These are phyloP conservation scores for Lycaon pictus DNA, from an alignment of 2,113 vertebrate species.

Conservation along the genomic window DNA sequence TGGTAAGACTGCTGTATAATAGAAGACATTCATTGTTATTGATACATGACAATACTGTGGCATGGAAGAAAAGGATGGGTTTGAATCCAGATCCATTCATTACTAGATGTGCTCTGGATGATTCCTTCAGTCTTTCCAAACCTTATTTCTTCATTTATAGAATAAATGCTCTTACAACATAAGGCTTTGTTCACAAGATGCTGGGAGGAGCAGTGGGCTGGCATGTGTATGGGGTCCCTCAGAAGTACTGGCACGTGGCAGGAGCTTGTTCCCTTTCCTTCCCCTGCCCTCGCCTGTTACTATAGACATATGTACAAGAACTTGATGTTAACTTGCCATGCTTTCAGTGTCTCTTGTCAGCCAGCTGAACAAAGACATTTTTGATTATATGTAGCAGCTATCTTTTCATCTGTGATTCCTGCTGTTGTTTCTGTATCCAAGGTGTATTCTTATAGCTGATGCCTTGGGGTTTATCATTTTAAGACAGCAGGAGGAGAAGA, in stretches of 20 bases:
- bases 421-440: conserved; percentile 35
- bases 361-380: conserved; percentile 28
- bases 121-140: background rate
- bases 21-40: background rate
- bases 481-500: background rate
- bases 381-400: background rate
- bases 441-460: conserved; percentile 42
- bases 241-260: background rate
- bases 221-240: background rate
- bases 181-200: background rate
- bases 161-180: background rate
- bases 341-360: conserved; percentile 42
- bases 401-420: conserved; percentile 57
- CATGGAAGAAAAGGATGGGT: background rate
- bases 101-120: background rate
- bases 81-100: background rate
- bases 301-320: background rate
- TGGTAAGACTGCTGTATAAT: background rate
- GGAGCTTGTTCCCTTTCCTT: background rate
- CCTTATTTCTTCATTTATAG: background rate
- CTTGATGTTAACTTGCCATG: background rate
- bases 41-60: background rate
- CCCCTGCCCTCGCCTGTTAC: background rate
- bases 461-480: conserved; percentile 47
- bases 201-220: background rate